Evolutionary conservation across 2,888 invertebrate species (phyloP), one percentile per base, ranked within the genome.

Genomic region (Pollenia labialis): DNA sequence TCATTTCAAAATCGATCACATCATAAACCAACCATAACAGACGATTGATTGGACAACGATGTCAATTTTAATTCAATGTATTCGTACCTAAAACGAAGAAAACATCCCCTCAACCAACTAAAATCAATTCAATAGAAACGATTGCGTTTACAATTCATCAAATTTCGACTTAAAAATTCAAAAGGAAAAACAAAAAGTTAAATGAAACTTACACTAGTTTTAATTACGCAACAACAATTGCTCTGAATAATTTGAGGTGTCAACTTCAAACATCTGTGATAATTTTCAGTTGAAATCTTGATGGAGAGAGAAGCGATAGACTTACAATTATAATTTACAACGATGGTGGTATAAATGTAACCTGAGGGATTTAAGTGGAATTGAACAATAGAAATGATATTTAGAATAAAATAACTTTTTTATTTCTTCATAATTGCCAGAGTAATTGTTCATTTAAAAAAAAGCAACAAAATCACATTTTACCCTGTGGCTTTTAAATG

Each of bases 21-120:
- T 87, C 84, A 77, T 66, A 87, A 87, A 64, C 77, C 77, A 87
- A 84, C 81, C 84, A 81, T 76, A 87, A 81, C 84, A 87, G 87
- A 84, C 87, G 87, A 87, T 87, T 87, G 87, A 87, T 84, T 81
- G 81, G 84, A 87, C 87, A 87, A 71, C 77, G 84, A 87, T 87
- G 87, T 84, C 84, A 84, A 84, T 87, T 81, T 81, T 74, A 74
- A 81, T 85, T 76, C 56, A 69, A 79, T 60, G 58, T 32, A 32
- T 32, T 32, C 6, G 32, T 72, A 60, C 46, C 68, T 54, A 42
- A 16, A 80, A 54, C 23, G 12, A 0, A 32, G 3, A 32, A 68
- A 75, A 68, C 81, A 68, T 44, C 50, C 69, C 82, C 60, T 69
- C 69, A n/a, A 82, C 54, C 32, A 10, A 60, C n/a, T n/a, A 23